Evolutionary conservation across 2,797 vertebrate genomes (phyloP).

Genomic region (Jordanella pulchra): DNA sequence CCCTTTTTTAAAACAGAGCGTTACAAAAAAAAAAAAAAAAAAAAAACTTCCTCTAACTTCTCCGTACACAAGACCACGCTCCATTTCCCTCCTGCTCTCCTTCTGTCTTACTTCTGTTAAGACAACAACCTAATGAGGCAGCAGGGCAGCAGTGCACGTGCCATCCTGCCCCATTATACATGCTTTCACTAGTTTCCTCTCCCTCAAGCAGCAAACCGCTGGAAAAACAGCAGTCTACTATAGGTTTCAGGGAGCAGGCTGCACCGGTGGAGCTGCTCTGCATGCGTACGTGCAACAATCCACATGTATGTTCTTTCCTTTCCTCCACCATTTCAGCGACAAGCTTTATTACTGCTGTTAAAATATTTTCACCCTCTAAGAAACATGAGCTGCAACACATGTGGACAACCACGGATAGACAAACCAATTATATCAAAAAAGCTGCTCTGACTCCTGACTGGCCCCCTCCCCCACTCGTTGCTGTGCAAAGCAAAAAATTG

Average conservation of each 20-base stretch:
- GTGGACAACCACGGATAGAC: neutral
- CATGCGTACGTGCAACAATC: conserved; percentile 57
- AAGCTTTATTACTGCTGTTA: conserved; percentile 33
- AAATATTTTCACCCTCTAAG: conserved; percentile 13
- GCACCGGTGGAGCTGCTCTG: conserved; percentile 24
- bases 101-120: conserved; percentile 68
- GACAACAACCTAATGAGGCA: conserved; percentile 72
- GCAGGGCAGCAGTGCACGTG: conserved; percentile 68
- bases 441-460: neutral
- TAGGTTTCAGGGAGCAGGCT: conserved; percentile 27
- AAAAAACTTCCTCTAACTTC: conserved; percentile 18
- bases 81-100: conserved; percentile 14
- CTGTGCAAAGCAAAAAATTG: too few relatives aligned
- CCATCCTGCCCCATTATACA: conserved; percentile 59
- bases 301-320: conserved; percentile 50
- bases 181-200: conserved; percentile 16
- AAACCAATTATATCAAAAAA: neutral
- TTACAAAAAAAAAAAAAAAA: neutral
- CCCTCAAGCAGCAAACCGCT: conserved; percentile 41
- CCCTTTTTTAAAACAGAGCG: conserved; percentile 48
- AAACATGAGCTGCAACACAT: conserved; percentile 13
- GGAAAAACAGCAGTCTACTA: conserved; percentile 56
- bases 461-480: too few relatives aligned
- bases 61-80: conserved; percentile 22
- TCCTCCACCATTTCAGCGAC: neutral